Conservation (phyloP, 2,888 invertebrate genomes). For the Cyclophora punctaria region DNA sequence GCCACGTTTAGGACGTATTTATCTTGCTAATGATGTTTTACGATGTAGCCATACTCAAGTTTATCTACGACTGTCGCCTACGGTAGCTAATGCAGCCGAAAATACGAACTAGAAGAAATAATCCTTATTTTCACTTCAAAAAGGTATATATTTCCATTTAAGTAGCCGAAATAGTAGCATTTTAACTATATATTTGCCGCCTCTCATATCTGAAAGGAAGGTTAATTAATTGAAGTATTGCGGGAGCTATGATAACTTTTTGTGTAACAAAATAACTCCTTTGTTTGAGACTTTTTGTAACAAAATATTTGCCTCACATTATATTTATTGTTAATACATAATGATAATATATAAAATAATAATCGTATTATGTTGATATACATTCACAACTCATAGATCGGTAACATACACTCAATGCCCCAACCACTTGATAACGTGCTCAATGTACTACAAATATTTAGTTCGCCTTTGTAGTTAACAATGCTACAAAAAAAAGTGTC, state of each 20-base stretch:
- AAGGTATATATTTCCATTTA: constrained; percentile 26
- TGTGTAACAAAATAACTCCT: constrained; percentile 52
- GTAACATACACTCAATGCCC: too few relatives aligned
- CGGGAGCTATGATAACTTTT: constrained; percentile 53
- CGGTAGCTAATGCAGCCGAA: constrained; percentile 48
- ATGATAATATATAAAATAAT: too few relatives aligned
- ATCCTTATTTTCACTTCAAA: constrained; percentile 21
- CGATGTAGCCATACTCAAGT: constrained; percentile 50
- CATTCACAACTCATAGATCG: too few relatives aligned
- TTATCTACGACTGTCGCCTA: constrained; percentile 60
- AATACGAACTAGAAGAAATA: too few relatives aligned
- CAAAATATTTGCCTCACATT: too few relatives aligned
- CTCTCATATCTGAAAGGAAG: constrained; percentile 52
- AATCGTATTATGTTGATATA: too few relatives aligned
- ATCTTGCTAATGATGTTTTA: constrained; percentile 74
- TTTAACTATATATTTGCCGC: constrained; percentile 51
- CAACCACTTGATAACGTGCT: too few relatives aligned
- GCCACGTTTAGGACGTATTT: constrained; percentile 55
- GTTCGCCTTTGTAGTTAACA: too few relatives aligned
- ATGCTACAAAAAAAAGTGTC: not conserved
- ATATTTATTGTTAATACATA: too few relatives aligned
- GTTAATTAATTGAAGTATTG: constrained; percentile 68
- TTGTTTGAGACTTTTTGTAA: constrained; percentile 26
- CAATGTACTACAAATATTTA: too few relatives aligned
- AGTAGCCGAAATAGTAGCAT: constrained; percentile 33